phyloP scores from a whole-genome alignment of 2,113 vertebrate genomes.

The Dicaeum eximium region DNA sequence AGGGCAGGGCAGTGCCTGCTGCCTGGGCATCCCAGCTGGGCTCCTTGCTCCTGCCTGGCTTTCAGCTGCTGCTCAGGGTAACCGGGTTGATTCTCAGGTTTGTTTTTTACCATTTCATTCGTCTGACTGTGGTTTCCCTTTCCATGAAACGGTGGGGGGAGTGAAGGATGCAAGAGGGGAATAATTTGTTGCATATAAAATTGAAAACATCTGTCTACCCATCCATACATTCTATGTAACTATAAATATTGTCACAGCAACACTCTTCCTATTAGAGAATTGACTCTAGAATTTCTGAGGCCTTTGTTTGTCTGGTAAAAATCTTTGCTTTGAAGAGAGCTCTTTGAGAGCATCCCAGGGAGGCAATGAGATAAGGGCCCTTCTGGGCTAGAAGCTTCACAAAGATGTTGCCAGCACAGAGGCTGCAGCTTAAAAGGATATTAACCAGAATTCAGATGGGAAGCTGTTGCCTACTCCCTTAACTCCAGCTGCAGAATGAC shows the following conservation, averaged over 20 bases:
- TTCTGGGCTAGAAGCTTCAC: not conserved
- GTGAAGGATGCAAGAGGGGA: not conserved
- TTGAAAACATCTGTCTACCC: not conserved
- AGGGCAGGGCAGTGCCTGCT: not conserved
- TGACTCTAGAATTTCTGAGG: not conserved
- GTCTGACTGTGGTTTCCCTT: rapidly evolving
- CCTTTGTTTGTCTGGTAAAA: not conserved
- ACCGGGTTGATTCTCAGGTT: rapidly evolving
- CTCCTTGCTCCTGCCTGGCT: not conserved
- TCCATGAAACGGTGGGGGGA: not conserved
- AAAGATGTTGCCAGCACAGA: not conserved
- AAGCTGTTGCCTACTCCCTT: not conserved
- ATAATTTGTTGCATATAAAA: not conserved
- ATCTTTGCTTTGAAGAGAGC: not conserved
- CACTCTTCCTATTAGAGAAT: not conserved
- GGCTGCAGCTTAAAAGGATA: not conserved
- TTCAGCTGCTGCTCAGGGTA: not conserved
- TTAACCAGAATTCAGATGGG: not conserved
- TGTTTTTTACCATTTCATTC: not conserved
- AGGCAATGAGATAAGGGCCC: not conserved
- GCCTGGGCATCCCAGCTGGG: not conserved
- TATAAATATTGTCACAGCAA: not conserved
- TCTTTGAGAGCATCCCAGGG: not conserved
- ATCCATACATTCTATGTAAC: not conserved
- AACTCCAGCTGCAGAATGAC: not conserved